Conservation (phyloP, 2,113 vertebrate species). For the Xyrauchen texanus region DNA sequence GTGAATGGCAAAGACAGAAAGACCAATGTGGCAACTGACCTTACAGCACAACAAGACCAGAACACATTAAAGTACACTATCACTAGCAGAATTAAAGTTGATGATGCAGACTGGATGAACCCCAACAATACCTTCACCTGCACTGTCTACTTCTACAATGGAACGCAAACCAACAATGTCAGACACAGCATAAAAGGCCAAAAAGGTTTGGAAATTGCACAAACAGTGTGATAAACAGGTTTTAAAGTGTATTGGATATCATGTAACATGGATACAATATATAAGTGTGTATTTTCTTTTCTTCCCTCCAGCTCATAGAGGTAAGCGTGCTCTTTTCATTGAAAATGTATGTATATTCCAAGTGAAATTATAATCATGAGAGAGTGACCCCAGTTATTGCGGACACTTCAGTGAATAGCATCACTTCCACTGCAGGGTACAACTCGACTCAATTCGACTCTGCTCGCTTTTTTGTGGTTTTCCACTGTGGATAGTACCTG, state of each 20-base stretch:
- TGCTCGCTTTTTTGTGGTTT: too few species aligned
- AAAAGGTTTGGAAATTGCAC: slow-evolving; percentile 30
- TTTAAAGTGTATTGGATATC: not conserved
- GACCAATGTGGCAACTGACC: slow-evolving; percentile 71
- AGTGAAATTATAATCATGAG: not conserved
- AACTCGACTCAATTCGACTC: too few species aligned
- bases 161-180: rapidly evolving
- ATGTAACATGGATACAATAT: not conserved
- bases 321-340: not conserved
- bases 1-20: not conserved
- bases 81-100: slow-evolving; percentile 82
- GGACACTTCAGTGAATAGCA: too few species aligned
- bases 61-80: slow-evolving; percentile 61
- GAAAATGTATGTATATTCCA: not conserved
- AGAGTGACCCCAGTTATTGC: not conserved
- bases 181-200: not conserved
- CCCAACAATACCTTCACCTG: slow-evolving; percentile 70
- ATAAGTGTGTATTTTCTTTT: not conserved
- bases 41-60: rapidly evolving
- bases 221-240: not conserved
- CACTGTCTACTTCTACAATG: slow-evolving; percentile 65
- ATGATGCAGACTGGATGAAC: slow-evolving; percentile 64
- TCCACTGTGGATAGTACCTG: too few species aligned
- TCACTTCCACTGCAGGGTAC: too few species aligned
- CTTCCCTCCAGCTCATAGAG: not conserved